phyloP scores from a whole-genome alignment of 1,140 invertebrate species.

The Aphidius gifuensis region DNA sequence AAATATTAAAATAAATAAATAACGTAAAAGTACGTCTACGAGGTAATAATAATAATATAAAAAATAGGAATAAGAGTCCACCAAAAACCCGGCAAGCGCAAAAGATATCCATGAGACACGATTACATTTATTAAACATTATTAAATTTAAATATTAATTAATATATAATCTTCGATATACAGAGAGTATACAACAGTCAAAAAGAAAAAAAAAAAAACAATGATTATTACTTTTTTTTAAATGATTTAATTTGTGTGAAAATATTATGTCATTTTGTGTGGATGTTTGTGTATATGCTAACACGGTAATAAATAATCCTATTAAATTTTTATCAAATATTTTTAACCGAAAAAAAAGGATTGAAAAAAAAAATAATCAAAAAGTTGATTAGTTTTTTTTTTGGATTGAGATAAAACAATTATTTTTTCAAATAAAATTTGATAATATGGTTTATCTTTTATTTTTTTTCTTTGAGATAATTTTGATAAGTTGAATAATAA shows the following conservation, averaged over 20 bases:
- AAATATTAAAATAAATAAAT: slow-evolving; percentile 26
- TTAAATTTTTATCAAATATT: slow-evolving; percentile 1
- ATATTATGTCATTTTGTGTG: slow-evolving; percentile 1
- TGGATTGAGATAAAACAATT: too few relatives aligned
- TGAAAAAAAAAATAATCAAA: slow-evolving; percentile 20
- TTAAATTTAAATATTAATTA: slow-evolving; percentile 46
- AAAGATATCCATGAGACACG: slow-evolving; percentile 54
- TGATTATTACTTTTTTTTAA: slow-evolving; percentile 4
- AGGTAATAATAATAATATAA: slow-evolving; percentile 39
- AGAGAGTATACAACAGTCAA: slow-evolving; percentile 39
- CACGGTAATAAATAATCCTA: slow-evolving; percentile 1
- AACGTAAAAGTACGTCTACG: slow-evolving; percentile 50
- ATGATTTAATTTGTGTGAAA: slow-evolving; percentile 12
- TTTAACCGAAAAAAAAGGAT: slow-evolving; percentile 16
- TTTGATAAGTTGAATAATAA: too few relatives aligned
- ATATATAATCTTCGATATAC: slow-evolving; percentile 44
- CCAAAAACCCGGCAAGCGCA: slow-evolving; percentile 53
- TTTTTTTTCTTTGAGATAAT: too few relatives aligned
- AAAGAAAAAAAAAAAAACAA: slow-evolving; percentile 16
- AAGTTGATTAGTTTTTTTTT: not conserved
- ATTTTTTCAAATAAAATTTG: too few relatives aligned
- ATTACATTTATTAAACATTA: slow-evolving; percentile 57
- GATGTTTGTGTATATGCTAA: not conserved
- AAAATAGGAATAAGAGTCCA: slow-evolving; percentile 48
- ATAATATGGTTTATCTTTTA: too few relatives aligned